Conservation (phyloP, 2,888 invertebrate species). For the Protonemura montana region DNA sequence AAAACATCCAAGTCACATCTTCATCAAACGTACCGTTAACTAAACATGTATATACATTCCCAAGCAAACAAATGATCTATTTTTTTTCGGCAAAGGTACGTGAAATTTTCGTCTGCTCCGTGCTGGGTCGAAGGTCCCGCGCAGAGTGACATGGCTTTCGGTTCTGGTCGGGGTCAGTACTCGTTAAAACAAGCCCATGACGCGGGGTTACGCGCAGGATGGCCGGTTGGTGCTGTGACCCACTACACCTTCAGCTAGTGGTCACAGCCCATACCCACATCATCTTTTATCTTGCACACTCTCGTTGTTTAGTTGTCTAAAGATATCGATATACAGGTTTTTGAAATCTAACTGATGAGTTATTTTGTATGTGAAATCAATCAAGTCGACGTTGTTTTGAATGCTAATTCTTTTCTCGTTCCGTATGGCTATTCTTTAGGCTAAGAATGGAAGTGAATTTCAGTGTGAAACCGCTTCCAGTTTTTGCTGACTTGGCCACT, state of each 20-base stretch:
- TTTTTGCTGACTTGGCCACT: neutral
- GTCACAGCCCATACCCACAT: neutral
- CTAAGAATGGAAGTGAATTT: slow-evolving; percentile 1
- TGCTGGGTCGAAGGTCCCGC: neutral
- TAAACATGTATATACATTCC: neutral
- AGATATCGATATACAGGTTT: neutral
- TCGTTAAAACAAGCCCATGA: neutral
- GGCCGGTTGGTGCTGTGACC: neutral
- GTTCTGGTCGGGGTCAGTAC: neutral
- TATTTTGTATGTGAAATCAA: neutral
- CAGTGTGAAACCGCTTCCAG: neutral
- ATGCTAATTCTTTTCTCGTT: neutral
- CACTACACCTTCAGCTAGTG: neutral
- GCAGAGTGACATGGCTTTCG: neutral
- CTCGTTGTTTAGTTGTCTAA: neutral
- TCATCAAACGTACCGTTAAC: neutral
- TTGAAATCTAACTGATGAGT: neutral
- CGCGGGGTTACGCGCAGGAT: neutral
- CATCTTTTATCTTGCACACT: neutral
- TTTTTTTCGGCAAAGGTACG: neutral
- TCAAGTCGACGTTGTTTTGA: neutral
- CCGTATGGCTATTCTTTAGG: neutral
- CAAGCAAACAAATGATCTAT: slow-evolving; percentile 12
- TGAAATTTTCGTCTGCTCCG: neutral
- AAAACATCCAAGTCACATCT: neutral